Percentiles rank a stretch among this genome's conserved stretches.
Evolutionary conservation across 2,888 invertebrate genomes (phyloP).

Genomic region (Cheilosia soror): DNA sequence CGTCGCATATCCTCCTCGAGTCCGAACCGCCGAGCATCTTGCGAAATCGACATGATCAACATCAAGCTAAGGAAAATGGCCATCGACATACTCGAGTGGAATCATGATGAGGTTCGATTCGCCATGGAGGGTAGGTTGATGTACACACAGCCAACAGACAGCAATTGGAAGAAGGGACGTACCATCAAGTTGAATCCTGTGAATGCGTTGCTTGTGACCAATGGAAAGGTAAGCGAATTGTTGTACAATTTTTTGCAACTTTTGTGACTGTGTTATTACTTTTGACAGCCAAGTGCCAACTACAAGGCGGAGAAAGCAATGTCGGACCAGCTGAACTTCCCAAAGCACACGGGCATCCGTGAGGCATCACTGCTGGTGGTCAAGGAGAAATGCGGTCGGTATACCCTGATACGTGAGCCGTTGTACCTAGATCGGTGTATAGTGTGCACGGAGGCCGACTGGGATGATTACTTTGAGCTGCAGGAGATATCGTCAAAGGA

Average conservation of each 20-base stretch:
- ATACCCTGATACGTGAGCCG: slow-evolving; percentile 94
- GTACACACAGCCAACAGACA: slow-evolving; percentile 95
- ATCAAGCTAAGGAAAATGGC: slow-evolving; percentile 96
- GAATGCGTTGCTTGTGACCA: slow-evolving; percentile 95
- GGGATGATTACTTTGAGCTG: slow-evolving; percentile 97
- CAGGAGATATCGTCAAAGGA: slow-evolving; percentile 97
- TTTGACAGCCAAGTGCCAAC: slow-evolving; percentile 88
- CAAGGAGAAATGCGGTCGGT: slow-evolving; percentile 95
- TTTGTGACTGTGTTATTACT: neutral
- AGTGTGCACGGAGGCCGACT: slow-evolving; percentile 93
- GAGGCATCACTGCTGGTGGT: slow-evolving; percentile 95
- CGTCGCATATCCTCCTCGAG: slow-evolving; percentile 91
- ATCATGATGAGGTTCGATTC: slow-evolving; percentile 95
- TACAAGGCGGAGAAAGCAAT: slow-evolving; percentile 87
- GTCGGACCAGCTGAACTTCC: slow-evolving; percentile 88
- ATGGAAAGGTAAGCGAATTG: slow-evolving; percentile 90
- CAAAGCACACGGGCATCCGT: slow-evolving; percentile 90
- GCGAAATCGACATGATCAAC: slow-evolving; percentile 94
- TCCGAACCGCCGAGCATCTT: slow-evolving; percentile 88
- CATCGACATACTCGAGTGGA: slow-evolving; percentile 96
- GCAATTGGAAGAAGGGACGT: slow-evolving; percentile 94
- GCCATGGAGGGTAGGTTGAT: slow-evolving; percentile 94
- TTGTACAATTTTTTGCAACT: neutral
- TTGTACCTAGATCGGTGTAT: slow-evolving; percentile 96
- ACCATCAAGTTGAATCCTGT: slow-evolving; percentile 94